Evolutionary conservation across 2,113 vertebrate genomes (phyloP).

Genomic region (Crotalus helleri): DNA sequence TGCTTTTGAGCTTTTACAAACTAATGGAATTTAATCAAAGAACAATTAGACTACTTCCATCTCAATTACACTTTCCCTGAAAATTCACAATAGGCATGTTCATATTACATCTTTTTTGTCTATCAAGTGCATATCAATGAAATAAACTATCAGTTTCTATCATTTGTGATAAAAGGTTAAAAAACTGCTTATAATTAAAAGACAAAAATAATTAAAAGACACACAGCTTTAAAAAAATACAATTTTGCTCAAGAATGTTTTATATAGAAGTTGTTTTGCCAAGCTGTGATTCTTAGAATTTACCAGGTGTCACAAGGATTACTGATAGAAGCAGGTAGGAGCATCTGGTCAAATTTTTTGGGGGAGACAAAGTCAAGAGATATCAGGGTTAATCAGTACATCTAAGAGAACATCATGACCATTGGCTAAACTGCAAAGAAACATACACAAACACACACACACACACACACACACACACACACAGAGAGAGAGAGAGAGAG

Average conservation of each 20-base stretch:
- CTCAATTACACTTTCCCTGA: background rate
- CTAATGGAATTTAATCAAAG: constrained; percentile 16
- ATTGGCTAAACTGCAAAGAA: background rate
- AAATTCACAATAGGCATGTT: background rate
- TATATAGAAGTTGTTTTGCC: background rate
- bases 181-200: background rate
- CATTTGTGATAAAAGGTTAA: background rate
- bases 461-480: too few relatives aligned
- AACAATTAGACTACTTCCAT: background rate
- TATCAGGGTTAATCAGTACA: background rate
- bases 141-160: background rate
- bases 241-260: background rate
- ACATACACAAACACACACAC: background rate
- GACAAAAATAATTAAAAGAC: background rate
- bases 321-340: background rate
- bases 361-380: background rate
- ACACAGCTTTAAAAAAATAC: background rate
- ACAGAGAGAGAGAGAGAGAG: too few relatives aligned
- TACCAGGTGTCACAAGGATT: background rate
- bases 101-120: background rate
- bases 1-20: constrained; percentile 25
- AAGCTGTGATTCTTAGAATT: background rate
- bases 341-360: background rate
- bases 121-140: background rate
- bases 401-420: background rate